A percentile compares a stretch with the other conserved stretches of the same genome.
Evolutionary conservation across 2,888 invertebrate species (phyloP).

Genomic region (Synanthedon tipuliformis): DNA sequence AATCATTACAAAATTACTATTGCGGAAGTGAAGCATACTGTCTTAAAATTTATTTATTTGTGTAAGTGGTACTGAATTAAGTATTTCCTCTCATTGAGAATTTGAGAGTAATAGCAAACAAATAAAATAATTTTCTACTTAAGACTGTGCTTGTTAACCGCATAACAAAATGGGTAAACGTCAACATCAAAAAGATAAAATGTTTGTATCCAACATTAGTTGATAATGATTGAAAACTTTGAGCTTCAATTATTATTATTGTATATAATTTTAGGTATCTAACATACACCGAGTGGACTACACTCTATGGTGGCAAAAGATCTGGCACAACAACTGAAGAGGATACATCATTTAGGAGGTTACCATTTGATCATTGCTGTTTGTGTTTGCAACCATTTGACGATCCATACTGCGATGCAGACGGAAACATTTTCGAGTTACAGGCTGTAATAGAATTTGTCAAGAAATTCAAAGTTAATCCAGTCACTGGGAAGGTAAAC

Average conservation of each 20-base stretch:
- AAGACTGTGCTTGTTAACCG: neutral
- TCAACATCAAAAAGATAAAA: constrained; percentile 95
- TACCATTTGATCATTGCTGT: constrained; percentile 94
- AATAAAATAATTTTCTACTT: no score
- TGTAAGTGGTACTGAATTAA: no score
- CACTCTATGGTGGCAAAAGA: constrained; percentile 89
- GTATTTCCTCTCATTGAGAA: no score
- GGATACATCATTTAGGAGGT: constrained; percentile 85
- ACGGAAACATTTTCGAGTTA: constrained; percentile 95
- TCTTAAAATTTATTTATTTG: no score
- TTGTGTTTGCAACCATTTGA: constrained; percentile 92
- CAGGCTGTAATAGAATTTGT: constrained; percentile 87
- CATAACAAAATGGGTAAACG: constrained; percentile 85
- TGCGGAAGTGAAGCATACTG: no score
- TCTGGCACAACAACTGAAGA: constrained; percentile 76
- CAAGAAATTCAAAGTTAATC: constrained; percentile 92
- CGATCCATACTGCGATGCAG: constrained; percentile 88
- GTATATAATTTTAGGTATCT: constrained; percentile 73
- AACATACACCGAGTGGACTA: constrained; percentile 90
- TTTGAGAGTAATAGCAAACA: no score
- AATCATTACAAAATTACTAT: no score
- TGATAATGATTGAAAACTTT: no score
- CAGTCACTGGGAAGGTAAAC: constrained; percentile 86
- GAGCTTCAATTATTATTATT: neutral
- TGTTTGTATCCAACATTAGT: constrained; percentile 64